Conservation (phyloP, 2,797 vertebrate genomes). For the Bradypus variegatus region DNA sequence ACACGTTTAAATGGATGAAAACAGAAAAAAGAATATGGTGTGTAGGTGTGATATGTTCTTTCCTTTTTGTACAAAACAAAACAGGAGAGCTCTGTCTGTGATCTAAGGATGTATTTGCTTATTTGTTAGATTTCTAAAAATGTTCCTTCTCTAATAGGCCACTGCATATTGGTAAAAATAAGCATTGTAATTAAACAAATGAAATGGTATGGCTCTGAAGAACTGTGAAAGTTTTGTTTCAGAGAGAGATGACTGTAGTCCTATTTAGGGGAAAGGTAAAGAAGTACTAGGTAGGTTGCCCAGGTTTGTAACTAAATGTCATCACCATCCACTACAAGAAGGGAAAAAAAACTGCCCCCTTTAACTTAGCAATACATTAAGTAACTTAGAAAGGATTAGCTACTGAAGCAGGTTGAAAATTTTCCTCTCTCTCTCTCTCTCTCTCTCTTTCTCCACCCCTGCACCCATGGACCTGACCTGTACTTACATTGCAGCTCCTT, state of each 20-base stretch:
- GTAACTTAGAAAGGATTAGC: not conserved
- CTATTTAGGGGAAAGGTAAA: not conserved
- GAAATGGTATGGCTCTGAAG: slow-evolving; percentile 11
- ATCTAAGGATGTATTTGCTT: slow-evolving; percentile 38
- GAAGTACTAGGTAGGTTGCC: not conserved
- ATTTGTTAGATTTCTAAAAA: slow-evolving; percentile 57
- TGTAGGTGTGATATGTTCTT: slow-evolving; percentile 27
- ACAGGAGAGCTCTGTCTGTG: slow-evolving; percentile 13
- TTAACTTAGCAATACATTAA: not conserved
- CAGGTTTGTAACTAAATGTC: not conserved
- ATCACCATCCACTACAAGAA: not conserved
- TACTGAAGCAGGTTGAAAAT: not conserved
- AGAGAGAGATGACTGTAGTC: not conserved
- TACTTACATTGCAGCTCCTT: not conserved
- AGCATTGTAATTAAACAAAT: slow-evolving; percentile 49
- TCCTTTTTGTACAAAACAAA: slow-evolving; percentile 35
- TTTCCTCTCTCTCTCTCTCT: not conserved
- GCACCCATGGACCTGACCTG: not conserved
- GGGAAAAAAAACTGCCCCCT: not conserved
- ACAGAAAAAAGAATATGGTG: not conserved
- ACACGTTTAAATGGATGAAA: slow-evolving; percentile 12
- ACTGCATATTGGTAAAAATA: slow-evolving; percentile 48
- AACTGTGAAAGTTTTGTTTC: slow-evolving; percentile 14
- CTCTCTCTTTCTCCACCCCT: not conserved
- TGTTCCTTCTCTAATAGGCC: slow-evolving; percentile 22